Evolutionary conservation across 2,113 vertebrate genomes (phyloP).

Genomic region (Chlamydotis undulata): DNA sequence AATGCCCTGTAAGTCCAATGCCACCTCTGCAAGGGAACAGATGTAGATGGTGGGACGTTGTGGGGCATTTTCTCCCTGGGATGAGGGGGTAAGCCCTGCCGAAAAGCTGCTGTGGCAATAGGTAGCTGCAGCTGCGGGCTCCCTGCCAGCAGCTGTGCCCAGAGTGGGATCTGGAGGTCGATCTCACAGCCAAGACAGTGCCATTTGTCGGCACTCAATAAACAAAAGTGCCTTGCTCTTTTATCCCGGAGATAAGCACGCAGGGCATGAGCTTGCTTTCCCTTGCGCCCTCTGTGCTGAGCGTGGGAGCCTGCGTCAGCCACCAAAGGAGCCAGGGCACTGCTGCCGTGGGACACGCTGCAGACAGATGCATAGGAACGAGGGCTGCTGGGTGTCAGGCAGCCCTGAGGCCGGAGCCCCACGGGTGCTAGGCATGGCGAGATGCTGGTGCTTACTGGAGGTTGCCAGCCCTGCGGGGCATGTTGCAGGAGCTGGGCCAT

Average conservation of each 20-base stretch:
- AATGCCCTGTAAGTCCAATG: fast-evolving
- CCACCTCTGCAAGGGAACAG: not conserved
- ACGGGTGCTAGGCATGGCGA: fast-evolving
- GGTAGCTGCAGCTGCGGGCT: not conserved
- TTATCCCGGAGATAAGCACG: conserved; percentile 3
- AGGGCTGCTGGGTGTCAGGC: not conserved
- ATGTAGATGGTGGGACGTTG: fast-evolving
- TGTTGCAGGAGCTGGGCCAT: not conserved
- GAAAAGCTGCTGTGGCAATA: not conserved
- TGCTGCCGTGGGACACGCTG: not conserved
- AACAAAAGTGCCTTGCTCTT: conserved; percentile 23
- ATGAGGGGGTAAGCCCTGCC: not conserved
- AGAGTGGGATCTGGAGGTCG: not conserved
- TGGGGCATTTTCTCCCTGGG: not conserved
- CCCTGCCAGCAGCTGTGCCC: not conserved
- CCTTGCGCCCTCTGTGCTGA: not conserved
- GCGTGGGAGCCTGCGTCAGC: not conserved
- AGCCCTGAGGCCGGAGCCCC: not conserved
- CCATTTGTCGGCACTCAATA: conserved; percentile 48
- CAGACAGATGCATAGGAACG: fast-evolving
- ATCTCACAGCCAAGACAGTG: not conserved
- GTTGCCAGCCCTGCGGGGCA: fast-evolving
- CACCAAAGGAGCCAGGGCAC: not conserved
- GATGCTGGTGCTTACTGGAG: not conserved
- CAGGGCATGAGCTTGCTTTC: not conserved